phyloP scores from a whole-genome alignment of 1,140 invertebrate genomes.

The Propsilocerus akamusi region DNA sequence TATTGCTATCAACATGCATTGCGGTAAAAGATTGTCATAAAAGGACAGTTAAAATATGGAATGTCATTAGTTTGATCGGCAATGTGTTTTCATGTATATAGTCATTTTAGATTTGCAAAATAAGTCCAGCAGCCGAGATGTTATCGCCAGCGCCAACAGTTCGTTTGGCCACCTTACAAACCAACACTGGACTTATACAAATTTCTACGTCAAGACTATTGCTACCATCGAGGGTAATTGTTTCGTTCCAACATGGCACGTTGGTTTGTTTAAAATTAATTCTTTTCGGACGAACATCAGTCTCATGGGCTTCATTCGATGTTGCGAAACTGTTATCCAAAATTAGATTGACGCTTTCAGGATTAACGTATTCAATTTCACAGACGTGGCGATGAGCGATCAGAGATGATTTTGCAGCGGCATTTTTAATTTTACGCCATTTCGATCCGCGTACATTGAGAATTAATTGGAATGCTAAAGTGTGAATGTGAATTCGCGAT shows the following conservation, averaged over 20 bases:
- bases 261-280: constrained; percentile 40
- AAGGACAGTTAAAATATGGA: no score
- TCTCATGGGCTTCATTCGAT: constrained; percentile 29
- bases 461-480: constrained; percentile 72
- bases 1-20: no score
- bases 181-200: constrained; percentile 68
- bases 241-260: constrained; percentile 69
- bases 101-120: constrained; percentile 41
- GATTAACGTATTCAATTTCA: constrained; percentile 49
- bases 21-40: no score
- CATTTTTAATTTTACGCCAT: constrained; percentile 61
- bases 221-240: constrained; percentile 23
- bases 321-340: constrained; percentile 75
- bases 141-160: constrained; percentile 80
- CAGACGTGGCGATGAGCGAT: constrained; percentile 75
- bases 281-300: constrained; percentile 18
- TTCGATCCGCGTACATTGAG: constrained; percentile 42
- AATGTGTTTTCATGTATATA: no score
- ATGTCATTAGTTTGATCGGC: no score
- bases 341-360: constrained; percentile 47
- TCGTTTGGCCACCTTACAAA: constrained; percentile 63
- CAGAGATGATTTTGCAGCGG: constrained; percentile 67
- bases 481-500: constrained; percentile 70
- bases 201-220: constrained; percentile 35
- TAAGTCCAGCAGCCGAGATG: constrained; percentile 67